Evolutionary conservation across 2,113 vertebrate species (phyloP), one percentile per base, ranked within the genome.

Genomic region (Hippocampus guttulatus): DNA sequence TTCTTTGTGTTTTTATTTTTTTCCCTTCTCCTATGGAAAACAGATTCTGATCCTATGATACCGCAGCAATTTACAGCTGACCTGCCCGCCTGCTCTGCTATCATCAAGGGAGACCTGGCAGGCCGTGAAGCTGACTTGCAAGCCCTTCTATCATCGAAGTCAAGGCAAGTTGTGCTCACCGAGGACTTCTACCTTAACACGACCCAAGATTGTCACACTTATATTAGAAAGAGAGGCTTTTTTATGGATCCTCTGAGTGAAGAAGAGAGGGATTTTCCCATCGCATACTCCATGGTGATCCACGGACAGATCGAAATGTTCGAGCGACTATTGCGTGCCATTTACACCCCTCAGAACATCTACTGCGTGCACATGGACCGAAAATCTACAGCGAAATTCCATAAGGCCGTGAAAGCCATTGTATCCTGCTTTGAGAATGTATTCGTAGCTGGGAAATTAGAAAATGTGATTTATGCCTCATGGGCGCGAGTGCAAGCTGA

Each of bases 401-500:
- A 60, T 15, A 49, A 87, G 2, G 95, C 95, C 0, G 93, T 96
- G 2, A 67, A 65, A 23, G 90, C 88, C 1, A 94, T 98, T 0
- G 78, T 11, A 0, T 92, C 93, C 20, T 98, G 96, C 79, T 93
- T 98, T 66, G 84, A 91, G 1, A 98, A 98, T 0, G 95, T 98
- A n/a, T 97, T 98, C 80, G 20, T 96, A 61, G 92, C 95, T 18
- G 94, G 87, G 60, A 95, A 86, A 57, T 76, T 91, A 74, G 95
- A 95, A 20, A 70, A 1, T 0, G 94, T 98, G 38, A 54, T 96
- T 5, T 97, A 98, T 0, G 94, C 95, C 5, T 92, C 95, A 0
- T 98, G 96, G 96, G 94, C 90, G 52, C 81, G 95, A 61, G 91
- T 98, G n/a, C 95, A 97, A 81, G 96, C 95, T 0, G 96, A 98